Conservation (phyloP, 2,888 invertebrate species). For the Globia sparganii region DNA sequence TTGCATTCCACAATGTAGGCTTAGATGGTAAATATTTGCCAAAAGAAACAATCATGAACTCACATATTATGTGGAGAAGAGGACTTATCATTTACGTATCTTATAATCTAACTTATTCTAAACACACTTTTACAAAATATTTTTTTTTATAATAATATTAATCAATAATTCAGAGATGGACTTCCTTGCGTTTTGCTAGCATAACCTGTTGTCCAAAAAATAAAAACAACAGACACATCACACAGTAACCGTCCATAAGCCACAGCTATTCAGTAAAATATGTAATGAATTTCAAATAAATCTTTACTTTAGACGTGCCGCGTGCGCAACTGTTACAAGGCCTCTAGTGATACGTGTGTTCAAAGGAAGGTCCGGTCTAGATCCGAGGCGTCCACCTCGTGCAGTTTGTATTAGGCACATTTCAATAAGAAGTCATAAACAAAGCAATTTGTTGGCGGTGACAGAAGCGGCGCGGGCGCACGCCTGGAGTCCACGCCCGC, state of each 20-base stretch:
- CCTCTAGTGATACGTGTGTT: conserved; percentile 36
- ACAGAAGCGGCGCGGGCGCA: conserved; percentile 69
- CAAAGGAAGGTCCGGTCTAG: conserved; percentile 55
- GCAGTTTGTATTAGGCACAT: conserved; percentile 70
- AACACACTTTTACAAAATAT: too few species aligned
- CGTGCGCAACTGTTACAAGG: conserved; percentile 49
- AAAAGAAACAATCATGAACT: too few species aligned
- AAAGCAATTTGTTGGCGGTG: conserved; percentile 78
- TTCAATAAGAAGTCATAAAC: conserved; percentile 79
- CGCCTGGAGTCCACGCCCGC: conserved; percentile 62
- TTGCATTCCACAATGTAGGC: too few species aligned
- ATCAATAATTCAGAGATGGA: conserved; percentile 10
- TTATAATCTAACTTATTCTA: too few species aligned
- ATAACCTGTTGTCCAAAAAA: neutral
- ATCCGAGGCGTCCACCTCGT: conserved; percentile 46
- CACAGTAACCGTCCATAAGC: neutral
- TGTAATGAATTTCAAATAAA: conserved; percentile 31
- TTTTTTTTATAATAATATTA: too few species aligned
- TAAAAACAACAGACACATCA: neutral
- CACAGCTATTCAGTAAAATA: conserved; percentile 20
- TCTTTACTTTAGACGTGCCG: conserved; percentile 17
- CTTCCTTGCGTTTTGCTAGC: neutral
- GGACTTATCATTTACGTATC: too few species aligned
- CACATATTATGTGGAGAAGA: too few species aligned
- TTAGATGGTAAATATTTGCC: too few species aligned